Evolutionary conservation across 2,888 invertebrate species (phyloP).

Genomic region (Ernsta delagoae): DNA sequence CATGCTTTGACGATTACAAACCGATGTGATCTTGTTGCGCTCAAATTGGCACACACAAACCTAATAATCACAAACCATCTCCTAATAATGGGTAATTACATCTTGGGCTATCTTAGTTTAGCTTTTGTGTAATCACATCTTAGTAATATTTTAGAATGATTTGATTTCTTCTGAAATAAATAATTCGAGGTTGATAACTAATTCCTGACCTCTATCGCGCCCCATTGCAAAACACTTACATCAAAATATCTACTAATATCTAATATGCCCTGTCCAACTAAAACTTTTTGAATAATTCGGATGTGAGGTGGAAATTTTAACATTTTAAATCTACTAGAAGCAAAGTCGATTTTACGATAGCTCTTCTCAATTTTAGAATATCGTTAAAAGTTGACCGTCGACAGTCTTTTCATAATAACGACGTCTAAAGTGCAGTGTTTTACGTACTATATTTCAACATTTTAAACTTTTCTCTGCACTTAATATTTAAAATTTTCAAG

Average conservation of each 20-base stretch:
- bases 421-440: conserved; percentile 28
- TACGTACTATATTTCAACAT: conserved; percentile 25
- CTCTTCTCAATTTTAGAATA: conserved; percentile 26
- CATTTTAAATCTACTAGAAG: conserved; percentile 13
- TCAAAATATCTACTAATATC: too few relatives aligned
- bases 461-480: conserved; percentile 29
- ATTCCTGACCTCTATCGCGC: too few relatives aligned
- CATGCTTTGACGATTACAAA: neutral
- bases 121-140: too few relatives aligned
- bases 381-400: conserved; percentile 32
- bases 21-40: neutral
- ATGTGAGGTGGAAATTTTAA: conserved; percentile 1
- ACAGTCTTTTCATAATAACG: conserved; percentile 28
- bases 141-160: too few relatives aligned
- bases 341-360: conserved; percentile 13
- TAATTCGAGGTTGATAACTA: too few relatives aligned
- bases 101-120: too few relatives aligned
- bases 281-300: neutral
- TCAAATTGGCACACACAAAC: neutral
- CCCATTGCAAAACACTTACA: too few relatives aligned
- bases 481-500: conserved; percentile 22
- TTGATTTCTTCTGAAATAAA: too few relatives aligned
- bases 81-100: too few relatives aligned
- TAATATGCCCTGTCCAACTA: too few relatives aligned
- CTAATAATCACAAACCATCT: too few relatives aligned